phyloP scores from a whole-genome alignment of 53 echinoderm and acorn worm species.

The Temnopleurus reevesii region DNA sequence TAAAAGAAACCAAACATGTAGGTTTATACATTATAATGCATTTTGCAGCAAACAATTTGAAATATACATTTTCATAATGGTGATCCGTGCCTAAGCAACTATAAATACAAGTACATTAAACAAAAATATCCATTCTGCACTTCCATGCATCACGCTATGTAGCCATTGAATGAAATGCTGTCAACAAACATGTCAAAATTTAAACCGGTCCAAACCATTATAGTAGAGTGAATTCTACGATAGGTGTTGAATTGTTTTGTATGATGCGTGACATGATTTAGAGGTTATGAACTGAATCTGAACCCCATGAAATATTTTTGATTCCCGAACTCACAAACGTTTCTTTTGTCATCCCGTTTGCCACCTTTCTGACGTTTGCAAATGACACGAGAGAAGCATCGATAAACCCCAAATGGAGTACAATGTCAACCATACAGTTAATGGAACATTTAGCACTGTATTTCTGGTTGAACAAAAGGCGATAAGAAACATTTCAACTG shows the following conservation, averaged over 20 bases:
- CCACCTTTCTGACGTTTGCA: background rate
- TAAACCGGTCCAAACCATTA: background rate
- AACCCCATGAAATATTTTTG: background rate
- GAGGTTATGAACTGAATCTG: conserved; percentile 5
- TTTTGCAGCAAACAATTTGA: no score
- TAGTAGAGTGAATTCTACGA: background rate
- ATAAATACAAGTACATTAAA: no score
- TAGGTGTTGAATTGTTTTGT: conserved; percentile 28
- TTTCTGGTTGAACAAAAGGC: background rate
- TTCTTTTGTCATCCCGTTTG: background rate
- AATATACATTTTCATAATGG: no score
- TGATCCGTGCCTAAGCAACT: no score
- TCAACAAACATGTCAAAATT: background rate
- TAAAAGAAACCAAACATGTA: no score
- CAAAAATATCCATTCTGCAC: background rate
- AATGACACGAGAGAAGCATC: background rate
- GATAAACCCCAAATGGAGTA: background rate
- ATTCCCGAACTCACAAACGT: conserved; percentile 14
- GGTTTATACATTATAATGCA: no score
- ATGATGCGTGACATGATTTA: background rate
- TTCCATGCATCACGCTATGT: background rate
- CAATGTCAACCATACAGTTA: background rate
- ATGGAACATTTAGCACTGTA: background rate
- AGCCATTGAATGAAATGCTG: background rate
- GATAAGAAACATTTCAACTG: background rate